These are phyloP conservation scores for Drosophila seguyi DNA, from an alignment of 1,140 invertebrate genomes.

Conservation along the genomic window DNA sequence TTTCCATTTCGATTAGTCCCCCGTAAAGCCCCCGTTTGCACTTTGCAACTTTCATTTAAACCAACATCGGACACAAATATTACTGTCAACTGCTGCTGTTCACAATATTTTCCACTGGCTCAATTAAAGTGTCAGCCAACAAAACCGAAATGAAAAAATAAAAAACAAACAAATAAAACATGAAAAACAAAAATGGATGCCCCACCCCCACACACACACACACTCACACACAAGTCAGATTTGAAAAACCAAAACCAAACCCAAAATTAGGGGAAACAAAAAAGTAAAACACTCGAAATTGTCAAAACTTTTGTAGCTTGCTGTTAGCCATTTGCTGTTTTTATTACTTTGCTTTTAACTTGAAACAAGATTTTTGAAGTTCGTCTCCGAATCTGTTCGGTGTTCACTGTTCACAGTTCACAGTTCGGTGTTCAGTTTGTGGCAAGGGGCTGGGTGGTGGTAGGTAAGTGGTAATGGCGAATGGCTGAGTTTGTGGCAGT, in stretches of 20 bases:
- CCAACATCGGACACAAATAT: constrained; percentile 51
- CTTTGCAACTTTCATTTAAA: constrained; percentile 58
- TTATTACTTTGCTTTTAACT: constrained; percentile 67
- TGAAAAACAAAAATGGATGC: constrained; percentile 4
- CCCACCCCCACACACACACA: constrained; percentile 22
- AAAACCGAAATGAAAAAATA: constrained; percentile 28
- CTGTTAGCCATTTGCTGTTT: constrained; percentile 60
- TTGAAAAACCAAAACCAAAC: constrained; percentile 44
- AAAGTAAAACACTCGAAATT: constrained; percentile 58
- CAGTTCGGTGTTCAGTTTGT: constrained; percentile 31
- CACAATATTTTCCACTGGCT: constrained; percentile 55
- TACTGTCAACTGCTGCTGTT: constrained; percentile 48
- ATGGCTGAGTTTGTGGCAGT: constrained; percentile 4
- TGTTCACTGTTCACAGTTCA: constrained; percentile 1
- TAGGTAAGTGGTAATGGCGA: background rate
- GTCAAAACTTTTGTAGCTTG: constrained; percentile 58
- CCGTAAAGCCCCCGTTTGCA: constrained; percentile 1
- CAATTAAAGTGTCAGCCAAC: constrained; percentile 69
- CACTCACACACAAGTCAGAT: constrained; percentile 29
- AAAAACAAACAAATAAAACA: background rate
- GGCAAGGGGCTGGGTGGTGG: background rate
- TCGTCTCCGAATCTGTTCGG: constrained; percentile 40
- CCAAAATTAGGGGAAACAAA: constrained; percentile 40
- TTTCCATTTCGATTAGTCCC: constrained; percentile 51
- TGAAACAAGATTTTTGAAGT: constrained; percentile 62